A percentile compares a stretch with the other conserved stretches of the same genome.
Evolutionary conservation across 2,113 vertebrate genomes (phyloP).

Genomic region (Ptychochromis oligacanthus): DNA sequence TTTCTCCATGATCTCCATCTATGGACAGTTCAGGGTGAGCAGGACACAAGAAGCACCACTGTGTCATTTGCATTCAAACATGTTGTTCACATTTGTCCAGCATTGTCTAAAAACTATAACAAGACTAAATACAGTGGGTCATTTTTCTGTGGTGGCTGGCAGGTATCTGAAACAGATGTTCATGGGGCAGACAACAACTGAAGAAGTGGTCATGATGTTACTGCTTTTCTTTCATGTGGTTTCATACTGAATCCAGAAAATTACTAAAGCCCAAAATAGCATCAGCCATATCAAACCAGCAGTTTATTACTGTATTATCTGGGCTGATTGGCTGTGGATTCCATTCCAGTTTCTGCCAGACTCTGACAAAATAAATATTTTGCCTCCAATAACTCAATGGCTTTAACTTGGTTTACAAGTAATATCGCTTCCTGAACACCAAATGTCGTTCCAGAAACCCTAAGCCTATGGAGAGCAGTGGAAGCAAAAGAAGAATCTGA

Average conservation of each 20-base stretch:
- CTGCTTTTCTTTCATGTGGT: not conserved
- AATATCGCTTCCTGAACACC: not conserved
- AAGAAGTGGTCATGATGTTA: fast-evolving
- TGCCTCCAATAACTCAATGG: not conserved
- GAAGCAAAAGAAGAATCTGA: not conserved
- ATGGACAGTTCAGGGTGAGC: constrained; percentile 97
- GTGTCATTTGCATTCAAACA: not conserved
- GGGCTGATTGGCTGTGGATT: not conserved
- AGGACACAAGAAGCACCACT: not conserved
- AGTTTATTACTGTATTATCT: not conserved
- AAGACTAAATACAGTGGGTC: not conserved
- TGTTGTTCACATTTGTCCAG: not conserved
- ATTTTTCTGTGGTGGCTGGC: not conserved
- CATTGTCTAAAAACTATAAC: not conserved
- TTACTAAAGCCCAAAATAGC: not conserved
- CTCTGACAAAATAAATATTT: not conserved
- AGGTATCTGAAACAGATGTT: not conserved
- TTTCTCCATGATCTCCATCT: constrained; percentile 99
- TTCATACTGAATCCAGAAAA: not conserved
- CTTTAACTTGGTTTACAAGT: not conserved
- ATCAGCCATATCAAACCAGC: not conserved
- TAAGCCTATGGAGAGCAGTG: not conserved
- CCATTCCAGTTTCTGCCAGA: not conserved
- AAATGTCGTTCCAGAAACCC: not conserved
- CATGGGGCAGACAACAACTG: not conserved